phyloP scores from a whole-genome alignment of 2,113 vertebrate genomes.

The Colinus virginianus region DNA sequence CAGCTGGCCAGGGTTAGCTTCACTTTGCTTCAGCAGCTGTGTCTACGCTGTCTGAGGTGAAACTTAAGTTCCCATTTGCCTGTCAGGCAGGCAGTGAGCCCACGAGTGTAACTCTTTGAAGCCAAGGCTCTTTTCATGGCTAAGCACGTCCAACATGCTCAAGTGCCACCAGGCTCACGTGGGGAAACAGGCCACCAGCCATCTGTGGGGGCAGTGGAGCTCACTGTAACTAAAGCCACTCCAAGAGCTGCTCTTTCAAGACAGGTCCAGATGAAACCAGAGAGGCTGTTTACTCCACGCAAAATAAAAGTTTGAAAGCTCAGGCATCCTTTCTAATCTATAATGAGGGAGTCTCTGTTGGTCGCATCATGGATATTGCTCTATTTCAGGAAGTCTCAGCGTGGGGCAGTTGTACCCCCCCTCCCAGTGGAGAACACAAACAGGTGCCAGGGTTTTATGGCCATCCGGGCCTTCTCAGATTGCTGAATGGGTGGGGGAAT shows the following conservation, averaged over 20 bases:
- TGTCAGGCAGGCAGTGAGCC: background rate
- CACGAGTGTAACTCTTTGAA: background rate
- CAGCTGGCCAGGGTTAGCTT: slow-evolving; percentile 19
- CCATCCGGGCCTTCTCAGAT: slow-evolving; percentile 37
- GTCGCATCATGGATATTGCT: background rate
- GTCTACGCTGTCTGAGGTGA: background rate
- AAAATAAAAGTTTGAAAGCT: background rate
- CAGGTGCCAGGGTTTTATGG: slow-evolving; percentile 54
- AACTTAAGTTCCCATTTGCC: slow-evolving; percentile 26
- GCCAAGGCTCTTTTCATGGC: slow-evolving; percentile 11
- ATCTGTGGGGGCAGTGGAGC: background rate
- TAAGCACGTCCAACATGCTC: background rate
- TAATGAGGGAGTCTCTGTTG: background rate
- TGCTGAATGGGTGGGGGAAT: slow-evolving; percentile 51
- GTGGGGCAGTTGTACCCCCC: slow-evolving; percentile 24
- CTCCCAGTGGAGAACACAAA: slow-evolving; percentile 24
- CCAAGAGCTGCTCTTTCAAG: background rate
- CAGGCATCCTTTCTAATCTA: background rate
- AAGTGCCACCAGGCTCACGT: background rate
- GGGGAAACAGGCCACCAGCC: background rate
- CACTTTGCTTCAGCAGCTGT: background rate
- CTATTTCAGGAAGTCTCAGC: slow-evolving; percentile 46
- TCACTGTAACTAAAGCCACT: background rate
- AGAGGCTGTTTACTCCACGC: background rate
- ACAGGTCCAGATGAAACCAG: slow-evolving; percentile 25